Conservation (phyloP, 2,797 vertebrate genomes). For the Triplophysa yarkandensis region DNA sequence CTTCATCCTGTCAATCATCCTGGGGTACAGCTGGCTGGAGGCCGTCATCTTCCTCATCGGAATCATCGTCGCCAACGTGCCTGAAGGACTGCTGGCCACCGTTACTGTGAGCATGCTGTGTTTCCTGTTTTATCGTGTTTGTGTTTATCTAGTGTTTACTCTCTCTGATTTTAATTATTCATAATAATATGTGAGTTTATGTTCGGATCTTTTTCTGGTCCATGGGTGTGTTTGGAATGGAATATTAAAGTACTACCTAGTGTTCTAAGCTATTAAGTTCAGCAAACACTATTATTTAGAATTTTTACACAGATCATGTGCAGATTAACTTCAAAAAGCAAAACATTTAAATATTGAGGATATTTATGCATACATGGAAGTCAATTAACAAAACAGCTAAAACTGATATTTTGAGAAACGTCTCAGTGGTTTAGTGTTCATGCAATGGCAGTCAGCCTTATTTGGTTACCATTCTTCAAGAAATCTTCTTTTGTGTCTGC, state of each 20-base stretch:
- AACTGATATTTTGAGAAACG: too few relatives aligned
- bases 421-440: too few relatives aligned
- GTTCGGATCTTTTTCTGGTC: not conserved
- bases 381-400: too few relatives aligned
- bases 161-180: not conserved
- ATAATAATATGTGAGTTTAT: not conserved
- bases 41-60: conserved; percentile 95
- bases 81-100: conserved; percentile 89
- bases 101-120: conserved; percentile 83
- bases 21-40: conserved; percentile 89
- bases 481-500: too few relatives aligned
- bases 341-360: too few relatives aligned
- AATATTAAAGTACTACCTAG: not conserved
- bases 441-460: too few relatives aligned
- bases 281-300: too few relatives aligned
- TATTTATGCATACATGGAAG: too few relatives aligned
- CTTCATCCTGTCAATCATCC: conserved; percentile 86
- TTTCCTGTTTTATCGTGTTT: conserved; percentile 10
- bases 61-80: conserved; percentile 93
- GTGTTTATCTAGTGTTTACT: not conserved
- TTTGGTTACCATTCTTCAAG: too few relatives aligned
- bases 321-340: too few relatives aligned
- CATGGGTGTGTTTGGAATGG: conserved; percentile 17
- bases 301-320: too few relatives aligned
- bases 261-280: not conserved